Evolutionary conservation across 2,888 invertebrate species (phyloP).

Genomic region (Chrysolina haemoptera): DNA sequence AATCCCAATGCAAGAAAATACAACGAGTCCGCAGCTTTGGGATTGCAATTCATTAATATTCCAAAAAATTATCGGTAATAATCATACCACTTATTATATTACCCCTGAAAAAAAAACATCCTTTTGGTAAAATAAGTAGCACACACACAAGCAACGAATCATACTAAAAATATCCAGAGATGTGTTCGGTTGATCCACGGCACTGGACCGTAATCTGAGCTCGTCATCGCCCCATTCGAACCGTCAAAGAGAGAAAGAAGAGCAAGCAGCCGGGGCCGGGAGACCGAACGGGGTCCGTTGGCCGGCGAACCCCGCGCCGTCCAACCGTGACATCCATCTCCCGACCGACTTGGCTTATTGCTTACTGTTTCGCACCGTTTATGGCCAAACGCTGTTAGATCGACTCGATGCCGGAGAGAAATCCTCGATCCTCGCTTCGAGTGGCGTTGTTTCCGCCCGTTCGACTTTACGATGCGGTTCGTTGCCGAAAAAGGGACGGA

Average conservation of each 20-base stretch:
- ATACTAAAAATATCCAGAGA: too few relatives aligned
- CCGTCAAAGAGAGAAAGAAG: conserved; percentile 5
- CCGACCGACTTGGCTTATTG: conserved; percentile 24
- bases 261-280: background rate
- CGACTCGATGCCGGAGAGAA: conserved; percentile 14
- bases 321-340: conserved; percentile 28
- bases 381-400: conserved; percentile 34
- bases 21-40: too few relatives aligned
- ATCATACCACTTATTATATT: too few relatives aligned
- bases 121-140: too few relatives aligned
- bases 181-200: background rate
- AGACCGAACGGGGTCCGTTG: conserved; percentile 1
- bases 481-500: conserved; percentile 2
- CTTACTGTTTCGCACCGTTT: conserved; percentile 38
- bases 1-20: too few relatives aligned
- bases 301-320: conserved; percentile 5
- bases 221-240: conserved; percentile 18
- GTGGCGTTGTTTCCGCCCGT: conserved; percentile 19
- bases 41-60: too few relatives aligned
- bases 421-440: background rate
- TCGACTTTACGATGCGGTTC: background rate
- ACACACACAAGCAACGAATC: too few relatives aligned
- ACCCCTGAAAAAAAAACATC: too few relatives aligned
- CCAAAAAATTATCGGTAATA: too few relatives aligned
- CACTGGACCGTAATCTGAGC: conserved; percentile 7